Evolutionary conservation across 2,888 invertebrate genomes (phyloP).

Genomic region (Monoplex corrugatus): DNA sequence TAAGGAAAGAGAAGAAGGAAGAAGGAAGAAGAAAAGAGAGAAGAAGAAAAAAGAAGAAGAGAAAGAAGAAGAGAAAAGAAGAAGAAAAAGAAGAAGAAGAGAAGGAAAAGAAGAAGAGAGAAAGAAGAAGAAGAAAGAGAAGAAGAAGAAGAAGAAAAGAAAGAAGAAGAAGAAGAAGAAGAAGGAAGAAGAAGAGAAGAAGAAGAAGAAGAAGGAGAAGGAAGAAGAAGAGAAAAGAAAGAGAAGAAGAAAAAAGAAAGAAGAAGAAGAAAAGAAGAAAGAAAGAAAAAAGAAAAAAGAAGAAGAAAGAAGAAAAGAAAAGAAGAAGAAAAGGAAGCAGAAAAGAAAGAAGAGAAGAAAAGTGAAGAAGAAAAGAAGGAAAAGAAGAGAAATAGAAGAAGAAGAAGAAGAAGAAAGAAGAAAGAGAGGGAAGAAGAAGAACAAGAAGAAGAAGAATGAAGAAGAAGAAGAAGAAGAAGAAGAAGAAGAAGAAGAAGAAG

Average conservation of each 20-base stretch:
- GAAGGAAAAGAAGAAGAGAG: too few relatives aligned
- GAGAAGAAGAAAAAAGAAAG: background rate
- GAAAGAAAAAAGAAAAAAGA: background rate
- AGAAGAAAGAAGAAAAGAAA: background rate
- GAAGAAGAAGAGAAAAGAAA: background rate
- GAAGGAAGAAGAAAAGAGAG: too few relatives aligned
- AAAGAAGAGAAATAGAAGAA: background rate
- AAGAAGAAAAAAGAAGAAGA: too few relatives aligned
- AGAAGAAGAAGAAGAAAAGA: too few relatives aligned
- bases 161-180: background rate
- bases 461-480: too few relatives aligned
- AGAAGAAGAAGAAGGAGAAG: background rate
- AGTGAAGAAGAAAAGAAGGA: background rate
- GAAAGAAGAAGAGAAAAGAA: too few relatives aligned
- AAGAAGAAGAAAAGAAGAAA: background rate
- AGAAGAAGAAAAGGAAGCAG: background rate
- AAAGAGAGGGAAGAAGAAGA: background rate
- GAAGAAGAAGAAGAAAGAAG: background rate
- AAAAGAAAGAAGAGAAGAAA: background rate
- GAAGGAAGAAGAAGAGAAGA: background rate
- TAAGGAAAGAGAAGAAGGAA: too few relatives aligned
- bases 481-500: too few relatives aligned
- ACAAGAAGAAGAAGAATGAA: too few relatives aligned
- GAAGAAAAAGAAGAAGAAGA: too few relatives aligned
- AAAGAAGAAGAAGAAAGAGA: too few relatives aligned